Evolutionary conservation across 2,888 invertebrate species (phyloP).

Genomic region (Agriopis leucophaearia): DNA sequence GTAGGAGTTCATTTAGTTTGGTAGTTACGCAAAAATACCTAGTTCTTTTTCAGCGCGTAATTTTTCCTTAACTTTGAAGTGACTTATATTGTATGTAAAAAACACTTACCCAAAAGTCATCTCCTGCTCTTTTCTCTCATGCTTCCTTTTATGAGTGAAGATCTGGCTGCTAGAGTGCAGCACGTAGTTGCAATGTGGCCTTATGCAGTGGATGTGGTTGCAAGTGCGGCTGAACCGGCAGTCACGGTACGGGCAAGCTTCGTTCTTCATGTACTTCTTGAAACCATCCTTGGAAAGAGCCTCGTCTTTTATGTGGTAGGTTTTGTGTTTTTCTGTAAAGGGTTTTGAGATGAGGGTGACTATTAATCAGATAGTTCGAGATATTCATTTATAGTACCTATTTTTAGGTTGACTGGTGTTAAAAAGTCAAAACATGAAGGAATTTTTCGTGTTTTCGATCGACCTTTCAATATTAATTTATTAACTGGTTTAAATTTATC

Average conservation of each 20-base stretch:
- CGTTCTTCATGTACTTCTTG: conserved; percentile 99
- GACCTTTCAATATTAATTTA: no score
- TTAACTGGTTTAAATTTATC: no score
- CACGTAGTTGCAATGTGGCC: conserved; percentile 97
- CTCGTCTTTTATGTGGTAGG: conserved; percentile 99
- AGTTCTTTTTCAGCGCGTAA: no score
- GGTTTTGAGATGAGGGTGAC: neutral
- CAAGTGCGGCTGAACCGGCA: conserved; percentile 97
- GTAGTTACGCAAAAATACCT: no score
- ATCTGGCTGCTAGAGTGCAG: conserved; percentile 98
- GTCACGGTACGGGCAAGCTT: conserved; percentile 95
- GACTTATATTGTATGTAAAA: neutral
- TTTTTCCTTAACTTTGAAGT: no score
- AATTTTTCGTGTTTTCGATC: no score
- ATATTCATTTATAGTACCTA: no score
- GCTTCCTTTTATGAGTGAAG: conserved; percentile 98
- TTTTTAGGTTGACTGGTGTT: no score
- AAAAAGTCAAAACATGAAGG: no score
- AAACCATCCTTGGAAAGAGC: conserved; percentile 98
- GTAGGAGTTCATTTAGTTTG: no score
- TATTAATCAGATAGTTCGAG: no score
- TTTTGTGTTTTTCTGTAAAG: conserved; percentile 97
- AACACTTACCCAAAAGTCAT: conserved; percentile 92
- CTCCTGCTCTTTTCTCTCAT: conserved; percentile 97
- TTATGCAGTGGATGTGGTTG: conserved; percentile 99